Conservation (phyloP, 2,797 vertebrate genomes). For the Microctenopoma lineatum region DNA sequence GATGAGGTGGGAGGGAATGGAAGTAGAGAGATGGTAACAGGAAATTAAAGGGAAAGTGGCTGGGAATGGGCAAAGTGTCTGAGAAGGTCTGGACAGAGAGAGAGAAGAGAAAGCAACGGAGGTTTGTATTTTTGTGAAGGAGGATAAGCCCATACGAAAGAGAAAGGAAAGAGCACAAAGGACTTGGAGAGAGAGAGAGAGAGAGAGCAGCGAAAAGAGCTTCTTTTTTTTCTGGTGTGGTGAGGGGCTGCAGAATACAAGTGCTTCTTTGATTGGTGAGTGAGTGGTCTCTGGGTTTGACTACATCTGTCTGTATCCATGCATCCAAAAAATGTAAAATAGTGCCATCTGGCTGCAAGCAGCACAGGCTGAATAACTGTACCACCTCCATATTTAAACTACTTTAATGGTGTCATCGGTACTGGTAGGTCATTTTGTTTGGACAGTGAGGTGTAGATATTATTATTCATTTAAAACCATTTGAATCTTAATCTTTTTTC, state of each 20-base stretch:
- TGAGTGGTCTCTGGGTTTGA: slow-evolving; percentile 61
- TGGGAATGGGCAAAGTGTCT: slow-evolving; percentile 21
- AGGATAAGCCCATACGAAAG: slow-evolving; percentile 46
- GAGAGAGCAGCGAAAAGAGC: not conserved
- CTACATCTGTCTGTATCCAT: slow-evolving; percentile 55
- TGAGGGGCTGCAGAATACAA: slow-evolving; percentile 56
- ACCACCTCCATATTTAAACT: slow-evolving; percentile 14
- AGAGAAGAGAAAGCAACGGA: slow-evolving; percentile 11
- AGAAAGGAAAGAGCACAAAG: slow-evolving; percentile 40
- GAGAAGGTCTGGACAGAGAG: slow-evolving; percentile 23
- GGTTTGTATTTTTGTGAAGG: slow-evolving; percentile 24
- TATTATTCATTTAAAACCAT: not conserved
- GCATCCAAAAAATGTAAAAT: slow-evolving; percentile 60
- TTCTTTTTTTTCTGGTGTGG: slow-evolving; percentile 25
- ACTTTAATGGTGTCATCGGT: not conserved
- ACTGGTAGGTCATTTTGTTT: not conserved
- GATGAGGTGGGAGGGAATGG: slow-evolving; percentile 46
- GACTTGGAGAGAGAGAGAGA: slow-evolving; percentile 3
- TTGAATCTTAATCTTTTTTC: not conserved
- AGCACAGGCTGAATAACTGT: slow-evolving; percentile 3
- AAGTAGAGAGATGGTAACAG: slow-evolving; percentile 45
- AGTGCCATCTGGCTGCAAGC: slow-evolving; percentile 80
- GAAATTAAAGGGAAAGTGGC: slow-evolving; percentile 55
- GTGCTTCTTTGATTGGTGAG: slow-evolving; percentile 72
- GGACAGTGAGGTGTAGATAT: not conserved